Evolutionary conservation across 1,140 invertebrate genomes (phyloP), one percentile per base, ranked within the genome.

Genomic region (Neocloeon triangulifer): DNA sequence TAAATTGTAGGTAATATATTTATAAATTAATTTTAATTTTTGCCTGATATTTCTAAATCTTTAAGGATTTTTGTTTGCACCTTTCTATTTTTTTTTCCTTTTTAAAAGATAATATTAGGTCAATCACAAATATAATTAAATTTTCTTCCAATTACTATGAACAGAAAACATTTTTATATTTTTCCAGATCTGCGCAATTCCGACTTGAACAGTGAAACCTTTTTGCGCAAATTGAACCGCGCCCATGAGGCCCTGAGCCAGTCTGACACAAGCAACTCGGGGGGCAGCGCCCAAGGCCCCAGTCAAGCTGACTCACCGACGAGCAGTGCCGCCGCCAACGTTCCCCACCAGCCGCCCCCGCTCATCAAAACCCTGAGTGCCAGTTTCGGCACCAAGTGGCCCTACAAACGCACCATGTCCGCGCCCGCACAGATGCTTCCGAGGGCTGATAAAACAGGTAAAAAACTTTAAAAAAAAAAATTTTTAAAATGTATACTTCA

Each of bases 381-480:
- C 8, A 88, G 82, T 48, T 74, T 94, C 46, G 81, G 81, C 29
- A 74, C 75, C 14, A 94, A 92, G 56, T 88, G 84, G 68, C 82
- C 89, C 8, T 95, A 94, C 48, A 88, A 95, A 52, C 61, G 91
- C 32, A 88, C 86, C 27, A 80, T 85, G 65, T 86, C 81, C 7
- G 78, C 82, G 8, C 80, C 81, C 0, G 74, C 79, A 15, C 77
- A 76, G 22, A 77, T 84, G 60, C 61, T 73, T 25, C 66, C 72
- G 4, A 63, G 69, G 16, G 73, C 78, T 43, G 75, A 80, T 36
- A 73, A 78, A 45, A 63, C 68, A 61, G 74, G 78, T 79, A 56
- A 45, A 43, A 39, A n/a, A n/a, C n/a, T n/a, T n/a, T n/a, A n/a
- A n/a, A n/a, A n/a, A n/a, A n/a, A n/a, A 30, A 31, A 5, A 25